Evolutionary conservation across 2,797 vertebrate species (phyloP), one percentile per base, ranked within the genome.

Genomic region (Typhlichthys eigenmanni): DNA sequence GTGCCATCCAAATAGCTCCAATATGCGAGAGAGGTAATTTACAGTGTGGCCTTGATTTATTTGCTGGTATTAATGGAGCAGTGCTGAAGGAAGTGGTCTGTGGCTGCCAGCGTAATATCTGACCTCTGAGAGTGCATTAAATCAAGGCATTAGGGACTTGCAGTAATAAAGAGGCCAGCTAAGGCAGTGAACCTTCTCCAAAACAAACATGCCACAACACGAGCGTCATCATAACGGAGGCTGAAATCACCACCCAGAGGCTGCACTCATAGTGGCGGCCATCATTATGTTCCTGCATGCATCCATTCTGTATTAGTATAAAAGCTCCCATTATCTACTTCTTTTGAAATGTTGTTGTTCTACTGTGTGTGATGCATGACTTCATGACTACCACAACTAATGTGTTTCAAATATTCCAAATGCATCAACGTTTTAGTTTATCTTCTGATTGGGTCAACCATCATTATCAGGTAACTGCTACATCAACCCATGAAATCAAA

Each of bases 41-140:
- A 82, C 68, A 68, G 68, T 60, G 65, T 48, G 63, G 63, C 60
- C 61, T 73, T 85, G 87, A 90, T 91, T 91, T 90, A 88, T 92
- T 90, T 86, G 75, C 74, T 63, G 75, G 85, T 89, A 89, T 91
- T 90, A 89, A 91, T 80, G 83, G 81, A 73, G 80, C 80, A 66
- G 77, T 55, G 78, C 83, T 75, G 80, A 84, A 83, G 85, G 67
- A 88, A 89, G 83, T 80, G 83, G 85, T 82, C 85, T 81, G 81
- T 78, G 79, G 78, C 86, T 87, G 87, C 85, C 84, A 83, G 84
- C 68, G 61, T 78, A 79, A 89, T 89, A 85, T 89, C 84, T 91
- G 91, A 92, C 88, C 88, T 88, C 86, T 71, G 83, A 85, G 85
- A 89, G 85, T 79, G 74, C 86, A 86, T 90, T 91, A 90, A 90